Evolutionary conservation across 2,113 vertebrate species (phyloP).

Genomic region (Lophius piscatorius): DNA sequence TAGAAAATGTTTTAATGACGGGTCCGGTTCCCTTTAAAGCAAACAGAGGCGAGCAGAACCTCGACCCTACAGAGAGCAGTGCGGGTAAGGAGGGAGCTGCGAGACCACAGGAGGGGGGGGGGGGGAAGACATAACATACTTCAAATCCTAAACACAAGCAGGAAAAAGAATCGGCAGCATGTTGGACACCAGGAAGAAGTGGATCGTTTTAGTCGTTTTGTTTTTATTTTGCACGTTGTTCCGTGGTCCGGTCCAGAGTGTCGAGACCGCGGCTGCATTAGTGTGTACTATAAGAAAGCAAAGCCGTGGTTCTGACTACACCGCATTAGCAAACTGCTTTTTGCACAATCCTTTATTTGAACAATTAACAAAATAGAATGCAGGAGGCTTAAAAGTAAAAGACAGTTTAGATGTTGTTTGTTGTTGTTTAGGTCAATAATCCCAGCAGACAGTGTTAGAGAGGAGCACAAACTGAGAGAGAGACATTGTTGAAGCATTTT

Average conservation of each 20-base stretch:
- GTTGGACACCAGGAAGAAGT: constrained; percentile 52
- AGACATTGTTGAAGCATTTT: constrained; percentile 69
- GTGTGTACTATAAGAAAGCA: constrained; percentile 54
- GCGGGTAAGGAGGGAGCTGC: constrained; percentile 48
- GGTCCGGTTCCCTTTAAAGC: constrained; percentile 63
- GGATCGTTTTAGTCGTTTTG: constrained; percentile 53
- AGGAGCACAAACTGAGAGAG: constrained; percentile 74
- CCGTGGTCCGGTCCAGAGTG: constrained; percentile 50
- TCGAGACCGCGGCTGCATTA: constrained; percentile 51
- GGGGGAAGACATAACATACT: constrained; percentile 23
- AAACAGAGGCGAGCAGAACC: constrained; percentile 39
- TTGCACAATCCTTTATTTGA: constrained; percentile 82
- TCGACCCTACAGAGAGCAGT: constrained; percentile 25
- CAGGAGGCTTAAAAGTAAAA: constrained; percentile 76
- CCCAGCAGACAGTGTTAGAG: constrained; percentile 79
- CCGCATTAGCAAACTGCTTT: constrained; percentile 73
- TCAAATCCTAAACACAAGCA: constrained; percentile 41
- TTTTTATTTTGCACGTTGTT: constrained; percentile 76
- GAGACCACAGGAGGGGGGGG: constrained; percentile 39
- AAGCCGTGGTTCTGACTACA: constrained; percentile 61
- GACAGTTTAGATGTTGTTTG: constrained; percentile 72
- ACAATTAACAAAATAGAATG: constrained; percentile 79
- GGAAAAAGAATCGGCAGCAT: constrained; percentile 45
- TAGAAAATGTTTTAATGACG: constrained; percentile 60
- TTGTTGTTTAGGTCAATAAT: constrained; percentile 56